Percentiles rank a stretch among this genome's conserved stretches.
These are phyloP conservation scores for Eriocheir sinensis DNA, from an alignment of 1,140 invertebrate species.

Conservation along the genomic window DNA sequence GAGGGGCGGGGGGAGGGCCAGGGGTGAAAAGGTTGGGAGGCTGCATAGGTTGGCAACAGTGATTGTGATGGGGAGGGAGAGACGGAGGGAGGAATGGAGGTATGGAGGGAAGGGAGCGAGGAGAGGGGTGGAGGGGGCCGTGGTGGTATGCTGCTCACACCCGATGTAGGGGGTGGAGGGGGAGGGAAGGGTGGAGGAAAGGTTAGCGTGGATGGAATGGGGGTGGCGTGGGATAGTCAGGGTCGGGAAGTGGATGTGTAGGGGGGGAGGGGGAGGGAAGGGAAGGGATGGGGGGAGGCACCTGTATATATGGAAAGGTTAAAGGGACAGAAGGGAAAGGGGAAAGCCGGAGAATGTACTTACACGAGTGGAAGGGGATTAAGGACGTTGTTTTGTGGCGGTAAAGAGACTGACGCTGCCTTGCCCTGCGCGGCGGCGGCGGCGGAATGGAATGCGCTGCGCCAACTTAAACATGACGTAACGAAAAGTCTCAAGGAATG, in stretches of 20 bases:
- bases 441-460: too few relatives aligned
- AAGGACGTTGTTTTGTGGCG: background rate
- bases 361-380: background rate
- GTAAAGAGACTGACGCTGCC: too few relatives aligned
- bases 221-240: background rate
- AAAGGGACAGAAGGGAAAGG: background rate
- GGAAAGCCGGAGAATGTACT: too few relatives aligned
- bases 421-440: too few relatives aligned
- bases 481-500: too few relatives aligned
- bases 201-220: background rate
- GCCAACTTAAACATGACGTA: too few relatives aligned
- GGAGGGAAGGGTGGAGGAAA: background rate
- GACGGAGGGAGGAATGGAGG: background rate
- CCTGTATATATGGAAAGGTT: background rate
- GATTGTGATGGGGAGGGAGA: background rate
- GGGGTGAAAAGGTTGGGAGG: constrained; percentile 19
- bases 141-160: too few relatives aligned
- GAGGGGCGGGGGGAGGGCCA: background rate
- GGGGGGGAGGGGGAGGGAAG: background rate
- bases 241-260: background rate
- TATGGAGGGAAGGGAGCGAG: too few relatives aligned
- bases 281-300: background rate
- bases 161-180: background rate
- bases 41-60: constrained; percentile 14
- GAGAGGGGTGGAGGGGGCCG: too few relatives aligned